Base-by-base conservation (phyloP, 2,113 vertebrate genomes). In the Syrmaticus mikado region DNA sequence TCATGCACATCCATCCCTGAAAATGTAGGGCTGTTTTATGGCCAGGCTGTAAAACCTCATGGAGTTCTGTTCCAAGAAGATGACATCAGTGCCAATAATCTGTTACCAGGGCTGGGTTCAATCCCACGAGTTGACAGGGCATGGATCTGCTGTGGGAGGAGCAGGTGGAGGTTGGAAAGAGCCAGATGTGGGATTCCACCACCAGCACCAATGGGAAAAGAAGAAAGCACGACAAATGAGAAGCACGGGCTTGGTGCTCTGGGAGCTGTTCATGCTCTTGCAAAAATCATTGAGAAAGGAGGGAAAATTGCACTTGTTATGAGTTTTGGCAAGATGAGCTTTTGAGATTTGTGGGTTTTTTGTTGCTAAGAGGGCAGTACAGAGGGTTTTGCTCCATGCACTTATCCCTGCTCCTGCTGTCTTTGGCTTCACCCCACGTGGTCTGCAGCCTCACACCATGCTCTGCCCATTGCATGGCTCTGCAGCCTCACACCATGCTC, bases 41-140 rank as follows among this genome's bases (percentile, higher is more conserved):
- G 97, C 94, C 97, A 86, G 95, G 32, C 85, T 93, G 92, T 60
- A 55, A 84, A 85, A 80, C 52, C 84, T 94, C 67, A 82, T 70
- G 61, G 88, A 61, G 84, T 93, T 75, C 87, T 85, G 71, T 96
- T 98, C 97, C 94, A 93, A 92, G 91, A 90, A 95, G 95, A 97
- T 98, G 87, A 97, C 90, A 89, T 91, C 73, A 95, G 92, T 95
- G 91, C 91, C 93, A 89, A 90, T 88, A 97, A 96, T 96, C 97
- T 98, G 97, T 97, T 97, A 97, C 98, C 97, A 98, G 91, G 83
- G 96, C 95, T 72, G 94, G 97, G 96, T 94, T 94, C 95, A 97
- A 97, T 96, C 96, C 98, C 97, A 97, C 92, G 84, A 82, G 50
- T 97, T 97, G 96, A 85, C 74, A 93, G 65, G 58, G 90, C 92